Evolutionary conservation across 1,140 invertebrate genomes (phyloP).

Genomic region (Drosophila arizonae): DNA sequence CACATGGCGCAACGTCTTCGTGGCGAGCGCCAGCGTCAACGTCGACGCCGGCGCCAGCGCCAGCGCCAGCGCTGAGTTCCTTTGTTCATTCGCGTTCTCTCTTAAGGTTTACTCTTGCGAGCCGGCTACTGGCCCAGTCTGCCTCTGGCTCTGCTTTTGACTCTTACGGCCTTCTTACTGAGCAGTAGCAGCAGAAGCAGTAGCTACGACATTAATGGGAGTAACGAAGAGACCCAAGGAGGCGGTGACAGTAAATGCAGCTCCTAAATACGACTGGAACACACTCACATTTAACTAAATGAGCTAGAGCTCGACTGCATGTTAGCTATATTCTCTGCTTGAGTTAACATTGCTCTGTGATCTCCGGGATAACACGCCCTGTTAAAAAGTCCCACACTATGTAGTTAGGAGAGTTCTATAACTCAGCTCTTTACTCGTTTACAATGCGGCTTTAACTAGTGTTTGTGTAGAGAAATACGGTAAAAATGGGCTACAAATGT

Average conservation of each 20-base stretch:
- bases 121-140: too few species aligned
- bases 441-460: too few species aligned
- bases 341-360: too few species aligned
- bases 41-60: slow-evolving; percentile 33
- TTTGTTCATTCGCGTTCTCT: slow-evolving; percentile 29
- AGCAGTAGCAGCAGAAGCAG: background rate
- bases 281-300: background rate
- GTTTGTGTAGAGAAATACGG: too few species aligned
- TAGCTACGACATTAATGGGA: background rate
- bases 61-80: background rate
- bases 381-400: too few species aligned
- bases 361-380: too few species aligned
- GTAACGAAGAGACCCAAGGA: background rate
- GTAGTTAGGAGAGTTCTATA: too few species aligned
- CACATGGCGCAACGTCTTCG: slow-evolving; percentile 36
- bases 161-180: too few species aligned
- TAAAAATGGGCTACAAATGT: too few species aligned
- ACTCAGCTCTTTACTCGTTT: too few species aligned
- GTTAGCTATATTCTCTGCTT: too few species aligned
- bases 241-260: slow-evolving; percentile 1
- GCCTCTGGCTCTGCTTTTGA: too few species aligned
- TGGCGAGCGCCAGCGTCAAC: slow-evolving; percentile 34
- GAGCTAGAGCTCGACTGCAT: background rate
- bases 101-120: slow-evolving; percentile 47
- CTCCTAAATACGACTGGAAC: background rate